Conservation (phyloP, 2,797 vertebrate species). For the Masticophis lateralis region DNA sequence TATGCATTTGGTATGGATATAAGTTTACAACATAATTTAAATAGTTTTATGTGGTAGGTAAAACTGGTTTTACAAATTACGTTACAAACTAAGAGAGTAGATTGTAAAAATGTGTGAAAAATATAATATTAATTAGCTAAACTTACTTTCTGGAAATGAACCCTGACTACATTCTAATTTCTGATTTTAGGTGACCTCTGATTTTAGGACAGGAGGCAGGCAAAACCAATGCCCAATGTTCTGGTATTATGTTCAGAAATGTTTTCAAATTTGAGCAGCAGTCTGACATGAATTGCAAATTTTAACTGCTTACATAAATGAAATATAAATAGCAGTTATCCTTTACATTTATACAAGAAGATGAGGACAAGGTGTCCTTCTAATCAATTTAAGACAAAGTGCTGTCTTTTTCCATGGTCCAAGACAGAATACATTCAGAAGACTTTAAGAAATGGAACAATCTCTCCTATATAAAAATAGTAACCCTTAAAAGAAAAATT, state of each 20-base stretch:
- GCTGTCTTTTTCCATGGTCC: constrained; percentile 25
- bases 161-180: constrained; percentile 35
- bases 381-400: constrained; percentile 55
- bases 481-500: constrained; percentile 35
- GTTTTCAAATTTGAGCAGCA: constrained; percentile 58
- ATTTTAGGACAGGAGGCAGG: constrained; percentile 51
- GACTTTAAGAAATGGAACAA: constrained; percentile 34
- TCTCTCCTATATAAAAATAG: constrained; percentile 39
- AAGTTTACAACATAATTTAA: constrained; percentile 52
- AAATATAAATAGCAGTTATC: constrained; percentile 52
- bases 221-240: constrained; percentile 53
- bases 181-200: constrained; percentile 54
- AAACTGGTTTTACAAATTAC: constrained; percentile 51
- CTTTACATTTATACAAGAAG: constrained; percentile 45
- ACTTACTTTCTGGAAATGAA: constrained; percentile 52
- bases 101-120: constrained; percentile 42
- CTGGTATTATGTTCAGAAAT: constrained; percentile 57
- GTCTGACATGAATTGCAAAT: constrained; percentile 54
- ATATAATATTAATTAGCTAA: constrained; percentile 39
- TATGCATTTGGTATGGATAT: constrained; percentile 42
- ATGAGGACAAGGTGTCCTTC: constrained; percentile 30
- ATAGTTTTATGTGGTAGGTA: constrained; percentile 53
- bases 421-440: constrained; percentile 27
- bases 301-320: constrained; percentile 51
- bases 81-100: constrained; percentile 44